phyloP scores from a whole-genome alignment of 2,113 vertebrate genomes.

The Sardina pilchardus region DNA sequence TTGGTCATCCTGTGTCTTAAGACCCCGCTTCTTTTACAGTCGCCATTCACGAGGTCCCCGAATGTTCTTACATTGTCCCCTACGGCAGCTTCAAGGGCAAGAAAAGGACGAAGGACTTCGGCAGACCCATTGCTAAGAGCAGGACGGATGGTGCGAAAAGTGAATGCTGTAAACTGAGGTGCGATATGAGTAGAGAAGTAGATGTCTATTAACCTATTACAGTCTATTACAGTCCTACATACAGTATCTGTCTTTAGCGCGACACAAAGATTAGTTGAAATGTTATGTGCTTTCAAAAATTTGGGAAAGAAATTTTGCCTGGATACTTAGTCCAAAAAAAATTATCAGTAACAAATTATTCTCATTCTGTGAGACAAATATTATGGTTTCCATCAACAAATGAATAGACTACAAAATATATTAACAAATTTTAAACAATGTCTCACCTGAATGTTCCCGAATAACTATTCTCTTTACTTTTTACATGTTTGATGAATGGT shows the following conservation, averaged over 20 bases:
- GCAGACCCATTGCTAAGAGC: slow-evolving; percentile 43
- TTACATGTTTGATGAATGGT: slow-evolving; percentile 48
- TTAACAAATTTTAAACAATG: slow-evolving; percentile 5
- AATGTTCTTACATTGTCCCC: slow-evolving; percentile 43
- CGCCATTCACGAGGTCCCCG: slow-evolving; percentile 45
- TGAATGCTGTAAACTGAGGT: slow-evolving; percentile 18
- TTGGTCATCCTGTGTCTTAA: not conserved
- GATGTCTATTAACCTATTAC: not conserved
- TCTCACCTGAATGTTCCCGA: slow-evolving; percentile 37
- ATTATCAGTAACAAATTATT: too few relatives aligned
- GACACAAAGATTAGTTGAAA: not conserved
- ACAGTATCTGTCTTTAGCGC: not conserved
- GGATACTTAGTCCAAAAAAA: too few relatives aligned
- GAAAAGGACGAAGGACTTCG: slow-evolving; percentile 40
- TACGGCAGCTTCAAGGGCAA: slow-evolving; percentile 37
- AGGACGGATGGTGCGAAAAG: slow-evolving; percentile 31
- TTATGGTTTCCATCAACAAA: too few relatives aligned
- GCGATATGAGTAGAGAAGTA: not conserved
- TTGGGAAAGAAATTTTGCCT: too few relatives aligned
- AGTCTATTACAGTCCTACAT: not conserved
- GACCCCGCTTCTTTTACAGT: slow-evolving; percentile 60
- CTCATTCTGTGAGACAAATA: too few relatives aligned
- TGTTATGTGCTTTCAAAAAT: not conserved
- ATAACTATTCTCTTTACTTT: slow-evolving; percentile 43
- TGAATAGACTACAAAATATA: not conserved